phyloP scores from a whole-genome alignment of 2,888 invertebrate species.

The Aproaerema taeniolella region DNA sequence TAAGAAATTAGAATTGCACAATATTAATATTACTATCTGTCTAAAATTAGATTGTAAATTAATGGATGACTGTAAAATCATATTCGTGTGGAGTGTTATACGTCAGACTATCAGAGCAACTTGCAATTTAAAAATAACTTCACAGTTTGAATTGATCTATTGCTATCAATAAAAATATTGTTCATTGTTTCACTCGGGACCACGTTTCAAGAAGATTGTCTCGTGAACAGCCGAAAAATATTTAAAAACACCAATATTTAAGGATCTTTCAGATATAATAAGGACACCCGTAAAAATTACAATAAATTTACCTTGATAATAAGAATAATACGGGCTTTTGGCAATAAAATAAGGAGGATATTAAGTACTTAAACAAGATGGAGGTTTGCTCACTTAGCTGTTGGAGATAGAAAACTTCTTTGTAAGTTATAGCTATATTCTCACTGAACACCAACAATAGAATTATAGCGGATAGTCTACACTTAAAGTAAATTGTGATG shows the following conservation, averaged over 20 bases:
- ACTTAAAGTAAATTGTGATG: slow-evolving; percentile 55
- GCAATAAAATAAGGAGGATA: slow-evolving; percentile 32
- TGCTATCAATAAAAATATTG: too few relatives aligned
- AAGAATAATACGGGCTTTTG: slow-evolving; percentile 25
- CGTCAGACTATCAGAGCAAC: slow-evolving; percentile 30
- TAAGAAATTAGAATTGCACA: slow-evolving; percentile 26
- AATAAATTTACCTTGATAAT: too few relatives aligned
- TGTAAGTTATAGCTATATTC: slow-evolving; percentile 7
- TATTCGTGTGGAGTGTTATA: slow-evolving; percentile 29
- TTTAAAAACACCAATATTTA: too few relatives aligned
- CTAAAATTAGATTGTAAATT: slow-evolving; percentile 21
- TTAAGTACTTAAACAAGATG: slow-evolving; percentile 40
- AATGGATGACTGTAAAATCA: slow-evolving; percentile 29
- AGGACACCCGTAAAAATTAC: too few relatives aligned
- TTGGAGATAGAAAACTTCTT: slow-evolving; percentile 21
- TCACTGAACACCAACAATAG: slow-evolving; percentile 40
- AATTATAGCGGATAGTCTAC: slow-evolving; percentile 42
- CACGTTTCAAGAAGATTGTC: too few relatives aligned
- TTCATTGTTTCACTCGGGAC: slow-evolving; percentile 26
- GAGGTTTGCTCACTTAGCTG: slow-evolving; percentile 41
- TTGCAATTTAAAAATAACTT: slow-evolving; percentile 19
- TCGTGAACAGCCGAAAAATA: too few relatives aligned
- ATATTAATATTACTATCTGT: slow-evolving; percentile 20
- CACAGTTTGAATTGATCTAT: too few relatives aligned
- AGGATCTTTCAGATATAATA: too few relatives aligned